These are phyloP conservation scores for Malurus cyaneus DNA, from an alignment of 2,113 vertebrate species.

Conservation along the genomic window DNA sequence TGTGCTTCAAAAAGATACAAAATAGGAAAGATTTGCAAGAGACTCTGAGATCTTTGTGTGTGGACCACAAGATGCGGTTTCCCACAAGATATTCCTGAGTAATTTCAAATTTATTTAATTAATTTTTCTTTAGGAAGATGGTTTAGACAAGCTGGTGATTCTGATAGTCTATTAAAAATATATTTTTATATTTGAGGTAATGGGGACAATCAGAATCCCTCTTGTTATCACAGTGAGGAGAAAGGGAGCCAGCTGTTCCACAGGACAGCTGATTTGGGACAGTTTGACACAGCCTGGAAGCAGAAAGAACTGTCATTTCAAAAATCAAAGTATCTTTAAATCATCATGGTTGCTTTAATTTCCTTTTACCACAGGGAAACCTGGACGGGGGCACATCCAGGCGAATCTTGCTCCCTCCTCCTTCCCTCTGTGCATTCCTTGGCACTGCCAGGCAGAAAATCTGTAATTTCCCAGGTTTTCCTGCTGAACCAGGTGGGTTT, in stretches of 20 bases:
- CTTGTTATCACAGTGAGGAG: not conserved
- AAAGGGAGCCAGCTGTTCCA: not conserved
- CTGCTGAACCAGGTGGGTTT: not conserved
- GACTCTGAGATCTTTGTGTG: not conserved
- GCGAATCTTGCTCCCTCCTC: fast-evolving
- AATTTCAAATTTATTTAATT: not conserved
- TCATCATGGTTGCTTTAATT: fast-evolving
- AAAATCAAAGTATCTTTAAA: not conserved
- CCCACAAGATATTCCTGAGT: not conserved
- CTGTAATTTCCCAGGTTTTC: not conserved
- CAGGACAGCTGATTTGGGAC: not conserved
- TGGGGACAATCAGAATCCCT: not conserved
- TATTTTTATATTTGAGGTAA: not conserved
- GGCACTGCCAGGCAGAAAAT: not conserved
- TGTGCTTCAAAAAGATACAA: not conserved
- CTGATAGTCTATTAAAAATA: not conserved
- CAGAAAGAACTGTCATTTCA: not conserved
- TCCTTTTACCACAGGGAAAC: not conserved
- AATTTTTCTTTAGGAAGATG: not conserved
- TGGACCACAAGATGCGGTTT: not conserved
- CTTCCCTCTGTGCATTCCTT: not conserved
- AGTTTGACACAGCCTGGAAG: not conserved
- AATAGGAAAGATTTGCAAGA: not conserved
- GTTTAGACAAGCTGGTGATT: not conserved
- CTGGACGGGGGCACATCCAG: not conserved